Evolutionary conservation across 2,888 invertebrate species (phyloP).

Genomic region (Dendrolimus pini): DNA sequence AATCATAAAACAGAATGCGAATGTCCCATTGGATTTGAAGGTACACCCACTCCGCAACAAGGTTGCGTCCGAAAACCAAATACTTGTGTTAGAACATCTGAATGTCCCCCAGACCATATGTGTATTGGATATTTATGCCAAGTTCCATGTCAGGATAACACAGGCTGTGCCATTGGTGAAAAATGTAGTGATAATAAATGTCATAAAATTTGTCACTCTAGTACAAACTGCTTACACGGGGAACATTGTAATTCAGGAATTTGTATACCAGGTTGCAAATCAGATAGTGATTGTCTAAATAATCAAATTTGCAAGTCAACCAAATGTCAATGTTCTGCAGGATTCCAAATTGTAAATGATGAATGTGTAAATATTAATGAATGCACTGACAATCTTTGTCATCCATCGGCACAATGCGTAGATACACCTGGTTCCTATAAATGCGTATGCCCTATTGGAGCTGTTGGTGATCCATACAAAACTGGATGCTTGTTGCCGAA

Average conservation of each 20-base stretch:
- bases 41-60: slow-evolving; percentile 91
- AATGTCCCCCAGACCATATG: slow-evolving; percentile 86
- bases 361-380: slow-evolving; percentile 91
- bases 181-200: slow-evolving; percentile 87
- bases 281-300: slow-evolving; percentile 86
- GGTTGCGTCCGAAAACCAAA: slow-evolving; percentile 91
- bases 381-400: slow-evolving; percentile 87
- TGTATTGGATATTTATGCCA: slow-evolving; percentile 88
- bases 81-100: slow-evolving; percentile 79
- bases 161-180: slow-evolving; percentile 89
- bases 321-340: slow-evolving; percentile 86
- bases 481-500: slow-evolving; percentile 85
- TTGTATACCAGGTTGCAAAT: slow-evolving; percentile 89
- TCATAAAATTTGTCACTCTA: slow-evolving; percentile 90
- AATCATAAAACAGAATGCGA: slow-evolving; percentile 86
- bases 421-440: slow-evolving; percentile 88
- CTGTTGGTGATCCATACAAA: slow-evolving; percentile 82
- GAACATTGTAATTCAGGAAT: slow-evolving; percentile 90
- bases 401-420: slow-evolving; percentile 85
- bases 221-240: slow-evolving; percentile 92
- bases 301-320: slow-evolving; percentile 86
- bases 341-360: slow-evolving; percentile 83
- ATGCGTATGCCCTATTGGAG: slow-evolving; percentile 87
- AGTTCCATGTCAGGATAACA: slow-evolving; percentile 84
- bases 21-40: slow-evolving; percentile 91